These are phyloP conservation scores for Saturnia japonica DNA, from an alignment of 2,888 invertebrate species.

Conservation along the genomic window DNA sequence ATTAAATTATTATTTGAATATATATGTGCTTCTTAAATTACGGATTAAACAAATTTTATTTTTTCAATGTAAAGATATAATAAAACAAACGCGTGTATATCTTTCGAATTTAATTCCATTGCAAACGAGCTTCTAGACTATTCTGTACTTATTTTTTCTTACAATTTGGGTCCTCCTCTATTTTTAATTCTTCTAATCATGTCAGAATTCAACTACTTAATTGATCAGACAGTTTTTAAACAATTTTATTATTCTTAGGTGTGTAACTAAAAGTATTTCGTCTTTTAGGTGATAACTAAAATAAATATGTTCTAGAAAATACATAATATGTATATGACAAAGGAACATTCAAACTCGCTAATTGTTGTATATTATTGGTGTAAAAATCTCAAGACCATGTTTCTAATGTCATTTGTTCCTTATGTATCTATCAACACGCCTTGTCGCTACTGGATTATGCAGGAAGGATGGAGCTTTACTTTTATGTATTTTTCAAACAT, in stretches of 20 bases:
- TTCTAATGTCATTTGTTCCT: neutral
- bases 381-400: neutral
- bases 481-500: neutral
- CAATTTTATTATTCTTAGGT: neutral
- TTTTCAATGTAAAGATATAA: neutral
- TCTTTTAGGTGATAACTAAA: neutral
- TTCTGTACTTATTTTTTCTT: neutral
- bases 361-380: slow-evolving; percentile 14
- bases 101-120: neutral
- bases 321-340: neutral
- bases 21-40: neutral
- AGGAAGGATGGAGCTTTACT: neutral
- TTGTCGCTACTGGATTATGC: neutral
- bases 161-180: neutral
- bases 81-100: neutral
- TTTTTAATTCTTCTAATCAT: neutral
- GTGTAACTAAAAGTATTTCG: neutral
- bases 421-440: neutral
- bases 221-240: neutral
- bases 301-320: neutral
- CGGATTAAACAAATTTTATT: neutral
- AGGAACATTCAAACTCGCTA: slow-evolving; percentile 15
- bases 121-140: no score
- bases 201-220: neutral
- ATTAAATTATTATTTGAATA: neutral